Evolutionary conservation across 1,140 invertebrate species (phyloP).

Genomic region (Apis cerana): DNA sequence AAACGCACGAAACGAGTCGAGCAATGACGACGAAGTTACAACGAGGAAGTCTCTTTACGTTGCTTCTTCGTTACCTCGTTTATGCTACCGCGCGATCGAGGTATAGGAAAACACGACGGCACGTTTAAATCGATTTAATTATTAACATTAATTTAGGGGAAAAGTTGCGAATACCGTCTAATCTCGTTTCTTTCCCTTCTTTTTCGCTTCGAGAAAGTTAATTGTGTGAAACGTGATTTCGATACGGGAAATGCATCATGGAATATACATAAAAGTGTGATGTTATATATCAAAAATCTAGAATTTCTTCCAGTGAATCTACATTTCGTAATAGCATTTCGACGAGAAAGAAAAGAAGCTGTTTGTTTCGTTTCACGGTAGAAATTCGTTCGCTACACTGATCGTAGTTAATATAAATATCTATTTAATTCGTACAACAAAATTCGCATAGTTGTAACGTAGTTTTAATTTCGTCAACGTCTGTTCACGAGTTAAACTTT

Average conservation of each 20-base stretch:
- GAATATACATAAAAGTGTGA: background rate
- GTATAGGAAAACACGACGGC: no score
- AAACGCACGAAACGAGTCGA: slow-evolving; percentile 39
- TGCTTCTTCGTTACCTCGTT: background rate
- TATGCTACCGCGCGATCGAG: no score
- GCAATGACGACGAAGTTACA: background rate
- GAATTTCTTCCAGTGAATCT: background rate
- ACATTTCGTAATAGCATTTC: no score
- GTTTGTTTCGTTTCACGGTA: no score
- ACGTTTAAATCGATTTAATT: slow-evolving; percentile 14
- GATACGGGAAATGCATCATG: background rate
- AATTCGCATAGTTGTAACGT: background rate
- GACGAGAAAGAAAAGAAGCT: no score
- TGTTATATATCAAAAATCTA: no score
- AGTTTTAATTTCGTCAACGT: slow-evolving; percentile 23
- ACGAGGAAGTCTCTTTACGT: no score
- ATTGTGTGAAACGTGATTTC: slow-evolving; percentile 8
- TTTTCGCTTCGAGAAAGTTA: background rate
- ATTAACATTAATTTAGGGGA: background rate
- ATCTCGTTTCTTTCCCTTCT: background rate
- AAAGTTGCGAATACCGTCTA: background rate
- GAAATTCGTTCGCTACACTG: no score
- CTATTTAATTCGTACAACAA: background rate
- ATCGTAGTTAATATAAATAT: background rate
- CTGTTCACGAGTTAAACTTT: background rate